Base-by-base conservation (phyloP, 2,888 invertebrate genomes). In the Mallateleia sp. region DNA sequence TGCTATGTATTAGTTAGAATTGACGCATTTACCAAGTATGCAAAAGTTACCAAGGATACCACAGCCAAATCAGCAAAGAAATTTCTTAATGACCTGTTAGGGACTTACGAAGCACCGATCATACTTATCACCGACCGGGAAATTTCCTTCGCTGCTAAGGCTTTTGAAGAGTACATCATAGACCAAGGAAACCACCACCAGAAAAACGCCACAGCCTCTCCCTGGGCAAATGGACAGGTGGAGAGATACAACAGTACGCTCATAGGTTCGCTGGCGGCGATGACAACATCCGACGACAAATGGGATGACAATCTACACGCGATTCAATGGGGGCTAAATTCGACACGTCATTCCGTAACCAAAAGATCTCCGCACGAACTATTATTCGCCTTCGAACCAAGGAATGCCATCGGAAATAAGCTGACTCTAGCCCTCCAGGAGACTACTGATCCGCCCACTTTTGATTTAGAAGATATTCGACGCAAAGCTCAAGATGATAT, bases 371-470 rank as follows among this genome's bases (percentile, higher is more conserved):
- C 69, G 3, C 52, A 69, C 18, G 52, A 69, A 22, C n/a, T 52
- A 14, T 24, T 67, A 6, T 67, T 67, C 25, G 66, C 25, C 2
- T 67, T 52, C 20, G 34, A 45, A 18, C 50, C 34, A 15, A 8
- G 50, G 11, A 69, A 69, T 20, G 69, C 52, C 11, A 18, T 69
- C 7, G 69, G 69, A 14, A 69, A 69, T 22, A 52, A 69, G 20
- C 6, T 69, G 15, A 69, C 45, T 32, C 34, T 32, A 20, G 69
- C 69, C 9, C 6, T 69, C 11, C 34, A 52, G 34, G 50, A 50
- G 4, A 69, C 50, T 2, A 22, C 32, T 9, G 34, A 52, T 4
- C 32, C 50, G 11, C 3, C 2, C n/a, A 24, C 6, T 18, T 9
- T 69, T 20, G 24, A 52, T 25, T 52, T 52, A 20, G 52, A 45